phyloP scores from a whole-genome alignment of 2,888 invertebrate species.

The Fabriciana adippe region DNA sequence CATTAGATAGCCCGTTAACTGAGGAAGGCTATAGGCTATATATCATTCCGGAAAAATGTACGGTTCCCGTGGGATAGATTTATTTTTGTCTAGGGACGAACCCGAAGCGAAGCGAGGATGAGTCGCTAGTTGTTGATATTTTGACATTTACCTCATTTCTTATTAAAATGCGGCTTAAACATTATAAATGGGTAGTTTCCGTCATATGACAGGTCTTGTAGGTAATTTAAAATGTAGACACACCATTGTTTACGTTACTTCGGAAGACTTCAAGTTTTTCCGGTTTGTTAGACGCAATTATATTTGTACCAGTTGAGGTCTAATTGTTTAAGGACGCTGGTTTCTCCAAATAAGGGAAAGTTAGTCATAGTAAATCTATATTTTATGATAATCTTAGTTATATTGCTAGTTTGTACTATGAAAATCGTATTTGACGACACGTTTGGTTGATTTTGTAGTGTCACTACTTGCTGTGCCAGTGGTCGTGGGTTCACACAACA shows the following conservation, averaged over 20 bases:
- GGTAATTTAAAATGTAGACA: conserved; percentile 10
- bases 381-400: background rate
- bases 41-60: no score
- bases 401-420: background rate
- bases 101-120: no score
- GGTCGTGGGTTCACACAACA: no score
- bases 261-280: conserved; percentile 67
- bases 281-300: conserved; percentile 49
- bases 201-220: conserved; percentile 10
- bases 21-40: no score
- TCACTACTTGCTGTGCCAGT: no score
- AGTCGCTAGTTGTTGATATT: no score
- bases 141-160: background rate
- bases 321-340: conserved; percentile 9
- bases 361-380: background rate
- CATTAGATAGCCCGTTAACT: no score
- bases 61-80: no score
- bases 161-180: background rate
- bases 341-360: conserved; percentile 6
- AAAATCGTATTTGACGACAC: background rate
- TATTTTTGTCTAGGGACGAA: no score
- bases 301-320: conserved; percentile 16
- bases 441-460: no score
- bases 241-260: conserved; percentile 58
- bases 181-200: conserved; percentile 12